Conservation (phyloP, 2,113 vertebrate species). For the Lepidiolamprologus cunningtoni region DNA sequence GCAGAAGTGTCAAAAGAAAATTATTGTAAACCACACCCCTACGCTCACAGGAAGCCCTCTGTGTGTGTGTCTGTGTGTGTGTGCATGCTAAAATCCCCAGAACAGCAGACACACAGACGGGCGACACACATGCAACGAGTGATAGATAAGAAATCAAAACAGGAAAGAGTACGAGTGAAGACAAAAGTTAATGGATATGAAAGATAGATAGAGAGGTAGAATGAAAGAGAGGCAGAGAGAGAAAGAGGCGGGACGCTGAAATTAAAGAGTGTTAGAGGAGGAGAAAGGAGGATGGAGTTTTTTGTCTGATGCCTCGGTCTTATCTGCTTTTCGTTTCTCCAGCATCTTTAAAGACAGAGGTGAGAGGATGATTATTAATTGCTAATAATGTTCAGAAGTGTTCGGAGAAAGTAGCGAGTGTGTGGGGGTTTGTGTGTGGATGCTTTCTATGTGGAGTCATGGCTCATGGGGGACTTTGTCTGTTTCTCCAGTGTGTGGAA, state of each 20-base stretch:
- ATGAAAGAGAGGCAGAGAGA: background rate
- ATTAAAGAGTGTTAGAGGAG: background rate
- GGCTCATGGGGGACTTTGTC: conserved; percentile 4
- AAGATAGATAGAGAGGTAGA: background rate
- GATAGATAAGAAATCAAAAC: background rate
- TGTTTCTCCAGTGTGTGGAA: conserved; percentile 48
- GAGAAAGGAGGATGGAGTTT: background rate
- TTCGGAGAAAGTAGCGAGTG: background rate
- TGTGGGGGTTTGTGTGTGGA: background rate
- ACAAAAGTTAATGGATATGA: background rate
- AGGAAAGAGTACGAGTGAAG: background rate
- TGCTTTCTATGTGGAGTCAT: conserved; percentile 22
- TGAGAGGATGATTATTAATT: conserved; percentile 38
- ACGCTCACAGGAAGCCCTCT: conserved; percentile 28
- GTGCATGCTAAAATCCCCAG: background rate
- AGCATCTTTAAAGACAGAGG: conserved; percentile 15
- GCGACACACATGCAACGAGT: background rate
- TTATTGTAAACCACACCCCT: conserved; percentile 40
- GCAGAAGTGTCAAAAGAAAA: conserved; percentile 22
- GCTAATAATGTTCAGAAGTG: background rate
- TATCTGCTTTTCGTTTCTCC: background rate
- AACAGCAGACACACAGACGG: background rate
- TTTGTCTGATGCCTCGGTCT: background rate
- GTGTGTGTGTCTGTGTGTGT: background rate
- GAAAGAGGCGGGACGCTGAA: background rate